Evolutionary conservation across 2,113 vertebrate genomes (phyloP), one percentile per base, ranked within the genome.

Genomic region (Garra rufa): DNA sequence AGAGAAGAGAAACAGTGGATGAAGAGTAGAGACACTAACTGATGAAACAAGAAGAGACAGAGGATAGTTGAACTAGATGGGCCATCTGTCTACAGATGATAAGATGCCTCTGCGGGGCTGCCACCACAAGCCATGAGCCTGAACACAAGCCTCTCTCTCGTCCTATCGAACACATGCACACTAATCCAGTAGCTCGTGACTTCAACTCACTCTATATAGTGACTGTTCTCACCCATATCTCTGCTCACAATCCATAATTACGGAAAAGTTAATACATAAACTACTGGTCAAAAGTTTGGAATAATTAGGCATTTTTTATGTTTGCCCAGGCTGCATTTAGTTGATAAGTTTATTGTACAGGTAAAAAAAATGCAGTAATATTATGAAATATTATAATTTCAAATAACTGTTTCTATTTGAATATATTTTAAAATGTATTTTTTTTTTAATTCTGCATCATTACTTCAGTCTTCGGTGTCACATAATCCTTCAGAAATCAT

Each of bases 81-180:
- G 46, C 57, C 84, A 69, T 81, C 84, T 83, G 85, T 83, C 82
- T 44, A 28, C 28, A 41, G 26, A 76, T 71, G 80, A 86, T 83
- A 86, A 86, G 85, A 70, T 0, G 44, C 48, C 73, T 70, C 74
- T 69, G 61, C 3, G 26, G 76, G 73, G 83, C 69, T 67, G 24
- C 77, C 43, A 65, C 30, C 69, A 75, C 41, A 73, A 61, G 44
- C 83, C 83, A 46, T 48, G 38, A 67, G 15, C 67, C 8, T 46
- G 75, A 77, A 10, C 57, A 26, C 57, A 63, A 9, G 6, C 75
- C 11, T 50, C 24, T 76, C 46, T 34, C 46, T 76, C 74, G 28
- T 30, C 34, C 50, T 79, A 30, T 65, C 28, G 41, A 65, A 80
- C 59, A 28, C 14, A 21, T 14, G 52, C 76, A 78, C 13, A 24